phyloP scores from a whole-genome alignment of 2,113 vertebrate genomes.

The Ammospiza nelsoni region DNA sequence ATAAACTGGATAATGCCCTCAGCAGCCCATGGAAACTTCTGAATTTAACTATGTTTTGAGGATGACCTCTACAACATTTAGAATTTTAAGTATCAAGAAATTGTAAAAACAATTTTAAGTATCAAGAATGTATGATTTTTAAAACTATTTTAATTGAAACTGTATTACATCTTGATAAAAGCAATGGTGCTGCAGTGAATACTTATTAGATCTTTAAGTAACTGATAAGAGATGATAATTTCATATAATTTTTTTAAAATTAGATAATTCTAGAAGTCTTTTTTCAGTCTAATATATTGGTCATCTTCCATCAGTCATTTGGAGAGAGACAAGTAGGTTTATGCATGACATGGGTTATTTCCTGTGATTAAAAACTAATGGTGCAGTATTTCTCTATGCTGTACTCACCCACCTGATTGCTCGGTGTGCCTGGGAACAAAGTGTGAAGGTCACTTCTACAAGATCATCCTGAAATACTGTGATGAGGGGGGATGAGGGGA shows the following conservation, averaged over 20 bases:
- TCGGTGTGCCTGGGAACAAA: not conserved
- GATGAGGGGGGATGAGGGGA: rapidly evolving
- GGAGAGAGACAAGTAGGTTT: not conserved
- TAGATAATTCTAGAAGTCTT: not conserved
- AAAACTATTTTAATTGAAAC: not conserved
- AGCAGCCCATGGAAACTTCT: not conserved
- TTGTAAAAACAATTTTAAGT: not conserved
- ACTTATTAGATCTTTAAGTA: not conserved
- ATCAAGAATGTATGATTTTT: not conserved
- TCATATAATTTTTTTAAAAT: not conserved
- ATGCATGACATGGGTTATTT: not conserved
- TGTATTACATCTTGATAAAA: not conserved
- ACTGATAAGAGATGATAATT: not conserved
- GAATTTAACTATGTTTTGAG: not conserved
- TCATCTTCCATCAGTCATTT: not conserved
- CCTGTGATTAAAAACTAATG: not conserved
- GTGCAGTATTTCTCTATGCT: not conserved
- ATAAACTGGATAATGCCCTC: not conserved
- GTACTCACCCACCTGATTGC: not conserved
- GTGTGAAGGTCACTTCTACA: not conserved
- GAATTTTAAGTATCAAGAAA: not conserved
- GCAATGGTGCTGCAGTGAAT: not conserved
- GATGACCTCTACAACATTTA: not conserved
- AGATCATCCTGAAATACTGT: not conserved
- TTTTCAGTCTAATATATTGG: not conserved